phyloP scores from a whole-genome alignment of 2,113 vertebrate genomes.

The Motacilla tschutschensis region DNA sequence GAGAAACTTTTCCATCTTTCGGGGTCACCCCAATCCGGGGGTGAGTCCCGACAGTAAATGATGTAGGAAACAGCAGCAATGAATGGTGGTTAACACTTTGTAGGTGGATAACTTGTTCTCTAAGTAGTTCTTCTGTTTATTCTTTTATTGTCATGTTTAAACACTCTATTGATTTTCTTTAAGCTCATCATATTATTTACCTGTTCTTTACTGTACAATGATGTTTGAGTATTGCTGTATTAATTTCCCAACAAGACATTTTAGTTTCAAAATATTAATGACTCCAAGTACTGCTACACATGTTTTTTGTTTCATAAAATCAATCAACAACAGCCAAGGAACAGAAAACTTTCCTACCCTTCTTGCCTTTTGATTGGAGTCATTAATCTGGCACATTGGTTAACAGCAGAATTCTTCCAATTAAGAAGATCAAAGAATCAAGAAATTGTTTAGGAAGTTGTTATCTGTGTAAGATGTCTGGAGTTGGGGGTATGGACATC shows the following conservation, averaged over 20 bases:
- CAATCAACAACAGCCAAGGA: background rate
- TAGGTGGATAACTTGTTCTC: constrained; percentile 22
- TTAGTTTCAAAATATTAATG: constrained; percentile 66
- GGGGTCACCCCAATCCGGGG: too few relatives aligned
- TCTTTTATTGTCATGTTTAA: constrained; percentile 54
- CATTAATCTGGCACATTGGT: background rate
- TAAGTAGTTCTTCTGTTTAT: constrained; percentile 28
- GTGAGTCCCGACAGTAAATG: background rate
- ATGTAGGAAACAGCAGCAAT: background rate
- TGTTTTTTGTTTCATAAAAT: constrained; percentile 38
- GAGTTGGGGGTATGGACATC: background rate
- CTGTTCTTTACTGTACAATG: constrained; percentile 17
- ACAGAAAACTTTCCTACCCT: background rate
- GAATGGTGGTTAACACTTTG: constrained; percentile 15
- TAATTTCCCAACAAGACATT: constrained; percentile 69
- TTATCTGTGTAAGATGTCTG: background rate
- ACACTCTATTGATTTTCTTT: constrained; percentile 62
- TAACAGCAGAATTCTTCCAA: background rate
- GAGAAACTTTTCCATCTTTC: too few relatives aligned
- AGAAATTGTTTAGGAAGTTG: background rate
- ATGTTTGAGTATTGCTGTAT: constrained; percentile 61
- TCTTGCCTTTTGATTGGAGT: background rate
- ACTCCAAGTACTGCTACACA: background rate
- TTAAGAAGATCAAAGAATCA: background rate
- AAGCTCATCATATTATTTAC: constrained; percentile 51